phyloP scores from a whole-genome alignment of 2,797 vertebrate genomes.

The Okamejei kenojei region DNA sequence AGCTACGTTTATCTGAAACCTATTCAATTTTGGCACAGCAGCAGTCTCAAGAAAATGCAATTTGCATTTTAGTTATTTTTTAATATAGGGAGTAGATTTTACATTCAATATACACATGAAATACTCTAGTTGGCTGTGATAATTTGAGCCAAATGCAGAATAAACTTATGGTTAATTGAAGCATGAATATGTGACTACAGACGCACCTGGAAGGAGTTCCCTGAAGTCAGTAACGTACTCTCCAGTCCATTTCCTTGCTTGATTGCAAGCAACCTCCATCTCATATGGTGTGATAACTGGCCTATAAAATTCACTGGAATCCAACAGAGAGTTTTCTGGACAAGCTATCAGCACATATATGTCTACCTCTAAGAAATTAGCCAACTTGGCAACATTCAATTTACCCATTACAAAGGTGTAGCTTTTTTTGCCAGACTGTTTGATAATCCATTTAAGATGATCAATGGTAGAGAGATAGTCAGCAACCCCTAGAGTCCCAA shows the following conservation, averaged over 20 bases:
- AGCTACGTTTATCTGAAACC: background rate
- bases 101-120: background rate
- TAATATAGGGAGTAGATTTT: background rate
- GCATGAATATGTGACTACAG: background rate
- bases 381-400: slow-evolving; percentile 82
- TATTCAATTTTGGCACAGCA: background rate
- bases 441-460: slow-evolving; percentile 69
- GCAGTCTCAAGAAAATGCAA: background rate
- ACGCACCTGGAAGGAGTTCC: slow-evolving; percentile 78
- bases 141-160: background rate
- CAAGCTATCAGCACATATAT: slow-evolving; percentile 87
- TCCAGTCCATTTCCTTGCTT: slow-evolving; percentile 72
- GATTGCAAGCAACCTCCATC: slow-evolving; percentile 92
- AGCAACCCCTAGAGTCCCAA: slow-evolving; percentile 76
- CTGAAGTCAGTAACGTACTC: slow-evolving; percentile 80
- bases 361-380: slow-evolving; percentile 90
- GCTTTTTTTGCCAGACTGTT: slow-evolving; percentile 77
- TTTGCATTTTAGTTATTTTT: background rate
- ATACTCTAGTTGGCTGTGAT: background rate
- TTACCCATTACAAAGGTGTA: slow-evolving; percentile 89
- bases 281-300: slow-evolving; percentile 83
- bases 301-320: slow-evolving; percentile 71
- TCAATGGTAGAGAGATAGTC: slow-evolving; percentile 72
- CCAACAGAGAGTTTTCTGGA: slow-evolving; percentile 78
- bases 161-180: background rate